Evolutionary conservation across 2,797 vertebrate genomes (phyloP), one percentile per base, ranked within the genome.

Genomic region (Danio jaintianensis): DNA sequence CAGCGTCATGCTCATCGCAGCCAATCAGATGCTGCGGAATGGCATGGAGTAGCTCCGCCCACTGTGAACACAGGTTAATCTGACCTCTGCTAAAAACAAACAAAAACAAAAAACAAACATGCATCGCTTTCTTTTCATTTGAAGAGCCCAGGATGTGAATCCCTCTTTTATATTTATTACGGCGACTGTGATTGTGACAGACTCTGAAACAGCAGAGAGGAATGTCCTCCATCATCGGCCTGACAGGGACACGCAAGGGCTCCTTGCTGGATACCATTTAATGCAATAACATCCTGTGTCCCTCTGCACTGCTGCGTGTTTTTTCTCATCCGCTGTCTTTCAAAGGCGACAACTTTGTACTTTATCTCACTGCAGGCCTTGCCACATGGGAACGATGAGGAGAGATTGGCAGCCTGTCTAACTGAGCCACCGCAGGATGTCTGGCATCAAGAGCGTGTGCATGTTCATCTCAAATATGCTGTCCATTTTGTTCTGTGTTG

Each of bases 21-120:
- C 98, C 93, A 99, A 99, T 92, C 98, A 99, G 94, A 99, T 99
- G 94, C 96, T 99, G 88, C 95, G 98, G 62, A 99, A 97, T 66
- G 97, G 98, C 93, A 99, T 99, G 98, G 97, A 99, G 93, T 99
- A 96, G 93, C 87, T 80, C 86, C 81, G 83, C 90, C 89, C 94
- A 93, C 95, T 94, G 94, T 94, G 95, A 93, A 85, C 92, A 89
- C 84, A 77, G 87, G 79, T 86, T 71, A 63, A 75, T 82, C 71
- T 75, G 82, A 75, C 84, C 87, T 92, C 92, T 89, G 85, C 83
- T 90, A 75, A 42, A 66, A 29, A 72, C n/a, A 29, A 29, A 29
- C 29, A 3, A 29, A n/a, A n/a, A n/a, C 29, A 29, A 29, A 29
- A 29, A 29, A 29, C 29, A 29, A 73, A 75, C 72, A 73, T 22